Evolutionary conservation across 2,888 invertebrate species (phyloP).

Genomic region (Congeria kusceri): DNA sequence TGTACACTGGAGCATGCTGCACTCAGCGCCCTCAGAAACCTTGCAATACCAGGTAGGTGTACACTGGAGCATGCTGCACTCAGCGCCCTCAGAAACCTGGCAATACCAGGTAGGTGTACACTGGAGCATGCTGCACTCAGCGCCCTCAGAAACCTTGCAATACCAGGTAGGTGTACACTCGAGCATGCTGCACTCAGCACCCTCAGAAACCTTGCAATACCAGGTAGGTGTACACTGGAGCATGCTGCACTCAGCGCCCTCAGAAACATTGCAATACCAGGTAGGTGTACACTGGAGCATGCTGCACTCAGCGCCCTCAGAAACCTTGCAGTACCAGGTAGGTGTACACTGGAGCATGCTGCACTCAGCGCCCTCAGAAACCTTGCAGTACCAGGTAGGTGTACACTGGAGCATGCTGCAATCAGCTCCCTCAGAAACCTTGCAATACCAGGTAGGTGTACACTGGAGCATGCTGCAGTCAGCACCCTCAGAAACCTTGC

Average conservation of each 20-base stretch:
- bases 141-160: conserved; percentile 88
- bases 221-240: conserved; percentile 86
- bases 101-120: conserved; percentile 81
- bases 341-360: conserved; percentile 89
- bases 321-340: conserved; percentile 85
- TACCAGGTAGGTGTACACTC: conserved; percentile 84
- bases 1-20: conserved; percentile 90
- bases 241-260: conserved; percentile 92
- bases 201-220: conserved; percentile 87
- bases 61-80: conserved; percentile 89
- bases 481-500: conserved; percentile 89
- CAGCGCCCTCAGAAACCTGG: conserved; percentile 89
- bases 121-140: conserved; percentile 92
- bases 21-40: conserved; percentile 89
- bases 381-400: conserved; percentile 83
- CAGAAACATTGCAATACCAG: conserved; percentile 85
- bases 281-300: conserved; percentile 88
- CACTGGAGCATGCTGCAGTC: conserved; percentile 90
- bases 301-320: conserved; percentile 91
- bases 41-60: conserved; percentile 83
- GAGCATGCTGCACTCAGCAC: conserved; percentile 92
- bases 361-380: conserved; percentile 90
- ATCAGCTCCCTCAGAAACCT: conserved; percentile 89
- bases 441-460: conserved; percentile 82
- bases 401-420: conserved; percentile 90